phyloP scores from a whole-genome alignment of 2,888 invertebrate species.

The Notocelia uddmanniana region DNA sequence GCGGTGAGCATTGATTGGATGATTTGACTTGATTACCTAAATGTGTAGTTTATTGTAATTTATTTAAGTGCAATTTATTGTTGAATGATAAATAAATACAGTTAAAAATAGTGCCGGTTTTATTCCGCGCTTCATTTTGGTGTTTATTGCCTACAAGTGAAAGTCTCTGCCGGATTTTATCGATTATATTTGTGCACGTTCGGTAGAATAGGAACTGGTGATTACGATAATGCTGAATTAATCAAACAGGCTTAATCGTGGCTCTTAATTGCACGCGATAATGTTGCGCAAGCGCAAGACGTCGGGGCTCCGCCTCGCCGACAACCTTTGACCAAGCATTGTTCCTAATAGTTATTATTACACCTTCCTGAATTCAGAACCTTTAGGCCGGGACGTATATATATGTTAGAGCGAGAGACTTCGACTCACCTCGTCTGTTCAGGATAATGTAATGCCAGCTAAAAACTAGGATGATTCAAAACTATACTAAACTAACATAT shows the following conservation, averaged over 20 bases:
- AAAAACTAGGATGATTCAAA: not conserved
- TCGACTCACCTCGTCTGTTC: too few relatives aligned
- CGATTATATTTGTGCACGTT: conserved; percentile 2
- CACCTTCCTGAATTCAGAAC: too few relatives aligned
- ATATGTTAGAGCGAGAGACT: too few relatives aligned
- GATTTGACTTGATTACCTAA: conserved; percentile 77
- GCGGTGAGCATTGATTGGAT: conserved; percentile 51
- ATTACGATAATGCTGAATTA: conserved; percentile 39
- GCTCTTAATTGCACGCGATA: conserved; percentile 27
- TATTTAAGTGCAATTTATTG: conserved; percentile 75
- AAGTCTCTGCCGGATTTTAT: conserved; percentile 30
- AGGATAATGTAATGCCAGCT: too few relatives aligned
- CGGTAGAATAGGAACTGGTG: conserved; percentile 4
- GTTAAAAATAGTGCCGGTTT: conserved; percentile 23
- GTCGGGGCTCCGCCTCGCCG: conserved; percentile 10
- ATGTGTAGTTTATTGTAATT: conserved; percentile 74
- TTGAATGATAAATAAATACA: conserved; percentile 67
- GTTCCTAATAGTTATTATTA: not conserved
- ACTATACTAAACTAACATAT: not conserved
- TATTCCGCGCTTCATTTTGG: not conserved
- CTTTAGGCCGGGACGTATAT: too few relatives aligned
- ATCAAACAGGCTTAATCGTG: conserved; percentile 28
- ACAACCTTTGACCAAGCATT: not conserved
- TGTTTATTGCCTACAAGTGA: conserved; percentile 33
- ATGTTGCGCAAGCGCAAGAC: conserved; percentile 17